Conservation (phyloP, 2,797 vertebrate genomes). For the Parotocinclus haroldoi region DNA sequence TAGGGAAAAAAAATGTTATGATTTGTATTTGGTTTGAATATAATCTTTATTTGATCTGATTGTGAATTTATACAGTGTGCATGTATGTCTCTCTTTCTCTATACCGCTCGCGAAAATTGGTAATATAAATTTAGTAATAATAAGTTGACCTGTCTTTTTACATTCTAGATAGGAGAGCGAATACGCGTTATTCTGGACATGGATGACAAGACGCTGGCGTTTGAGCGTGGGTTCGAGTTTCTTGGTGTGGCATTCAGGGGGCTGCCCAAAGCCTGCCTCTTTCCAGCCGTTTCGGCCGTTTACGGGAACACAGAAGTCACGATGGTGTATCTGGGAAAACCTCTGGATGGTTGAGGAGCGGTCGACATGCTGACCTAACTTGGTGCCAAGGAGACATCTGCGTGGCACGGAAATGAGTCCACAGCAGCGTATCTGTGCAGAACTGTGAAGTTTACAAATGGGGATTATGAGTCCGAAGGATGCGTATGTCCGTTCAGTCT, state of each 20-base stretch:
- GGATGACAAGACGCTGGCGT: slow-evolving; percentile 98
- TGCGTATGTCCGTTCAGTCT: slow-evolving; percentile 52
- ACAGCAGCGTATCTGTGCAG: slow-evolving; percentile 10
- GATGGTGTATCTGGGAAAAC: slow-evolving; percentile 97
- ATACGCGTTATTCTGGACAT: slow-evolving; percentile 98
- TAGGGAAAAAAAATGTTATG: too few relatives aligned
- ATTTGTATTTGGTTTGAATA: too few relatives aligned
- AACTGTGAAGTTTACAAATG: slow-evolving; percentile 13
- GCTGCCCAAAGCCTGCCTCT: slow-evolving; percentile 92
- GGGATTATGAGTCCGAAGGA: slow-evolving; percentile 27
- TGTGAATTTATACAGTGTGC: too few relatives aligned
- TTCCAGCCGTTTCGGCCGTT: slow-evolving; percentile 95
- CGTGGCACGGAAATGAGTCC: slow-evolving; percentile 26
- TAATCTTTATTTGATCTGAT: too few relatives aligned
- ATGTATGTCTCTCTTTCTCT: too few relatives aligned
- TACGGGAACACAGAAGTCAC: slow-evolving; percentile 99
- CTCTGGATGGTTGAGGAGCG: slow-evolving; percentile 84
- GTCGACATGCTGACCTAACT: slow-evolving; percentile 18
- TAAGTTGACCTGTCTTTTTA: background rate
- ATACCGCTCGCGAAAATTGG: too few relatives aligned
- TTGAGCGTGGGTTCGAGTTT: slow-evolving; percentile 97
- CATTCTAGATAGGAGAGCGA: slow-evolving; percentile 94
- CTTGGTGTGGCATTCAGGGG: slow-evolving; percentile 95
- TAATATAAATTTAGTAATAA: too few relatives aligned
- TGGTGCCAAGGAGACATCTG: slow-evolving; percentile 21